Evolutionary conservation across 2,888 invertebrate species (phyloP).

Genomic region (Homarus gammarus): DNA sequence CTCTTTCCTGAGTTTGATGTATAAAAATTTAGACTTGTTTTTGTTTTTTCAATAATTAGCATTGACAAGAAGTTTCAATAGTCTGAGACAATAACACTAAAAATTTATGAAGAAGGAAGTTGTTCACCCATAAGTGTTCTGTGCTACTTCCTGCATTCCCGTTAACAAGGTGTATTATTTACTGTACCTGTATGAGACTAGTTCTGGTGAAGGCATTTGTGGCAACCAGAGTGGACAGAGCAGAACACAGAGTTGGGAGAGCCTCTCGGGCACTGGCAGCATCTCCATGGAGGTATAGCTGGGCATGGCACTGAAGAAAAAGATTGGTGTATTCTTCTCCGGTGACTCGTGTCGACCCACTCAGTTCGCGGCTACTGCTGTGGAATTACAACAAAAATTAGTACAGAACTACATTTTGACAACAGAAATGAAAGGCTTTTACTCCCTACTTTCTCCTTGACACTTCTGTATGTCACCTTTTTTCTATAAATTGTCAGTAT

Average conservation of each 20-base stretch:
- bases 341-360: slow-evolving; percentile 75
- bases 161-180: not conserved
- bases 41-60: too few species aligned
- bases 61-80: too few species aligned
- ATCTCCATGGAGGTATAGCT: slow-evolving; percentile 82
- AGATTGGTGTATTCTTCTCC: slow-evolving; percentile 82
- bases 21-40: too few species aligned
- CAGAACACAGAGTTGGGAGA: slow-evolving; percentile 85
- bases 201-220: slow-evolving; percentile 88
- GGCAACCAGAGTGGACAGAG: slow-evolving; percentile 87
- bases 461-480: too few species aligned
- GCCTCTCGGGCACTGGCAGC: slow-evolving; percentile 84
- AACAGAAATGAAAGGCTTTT: too few species aligned
- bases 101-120: too few species aligned
- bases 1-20: too few species aligned
- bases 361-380: slow-evolving; percentile 42
- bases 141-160: not conserved
- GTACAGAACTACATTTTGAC: too few species aligned
- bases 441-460: too few species aligned
- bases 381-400: not conserved
- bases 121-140: not conserved
- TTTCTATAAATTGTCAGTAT: too few species aligned
- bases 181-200: slow-evolving; percentile 84
- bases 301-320: slow-evolving; percentile 84
- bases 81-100: too few species aligned